phyloP scores from a whole-genome alignment of 2,888 invertebrate species.

The Hirtodrosophila histrioides region DNA sequence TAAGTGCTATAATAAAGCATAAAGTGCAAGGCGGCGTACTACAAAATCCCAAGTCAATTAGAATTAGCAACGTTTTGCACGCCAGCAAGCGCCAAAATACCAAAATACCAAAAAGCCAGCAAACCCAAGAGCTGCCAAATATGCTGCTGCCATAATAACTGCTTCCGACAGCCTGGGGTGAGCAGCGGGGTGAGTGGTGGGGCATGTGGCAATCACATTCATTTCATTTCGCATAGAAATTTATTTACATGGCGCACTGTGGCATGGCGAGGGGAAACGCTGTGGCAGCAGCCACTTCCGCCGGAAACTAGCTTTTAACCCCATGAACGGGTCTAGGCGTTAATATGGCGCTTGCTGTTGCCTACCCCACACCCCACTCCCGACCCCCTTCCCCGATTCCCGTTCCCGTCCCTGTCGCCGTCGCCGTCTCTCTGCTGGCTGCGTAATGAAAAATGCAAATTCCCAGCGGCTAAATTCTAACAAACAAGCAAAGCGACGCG shows the following conservation, averaged over 20 bases:
- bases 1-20: slow-evolving; percentile 34
- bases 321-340: slow-evolving; percentile 76
- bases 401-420: not conserved
- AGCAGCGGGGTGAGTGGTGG: slow-evolving; percentile 22
- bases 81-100: slow-evolving; percentile 23
- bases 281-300: slow-evolving; percentile 79
- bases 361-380: not conserved
- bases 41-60: slow-evolving; percentile 70
- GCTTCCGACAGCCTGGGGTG: slow-evolving; percentile 59
- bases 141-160: slow-evolving; percentile 76
- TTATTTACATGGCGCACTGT: slow-evolving; percentile 67
- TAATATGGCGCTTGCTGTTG: slow-evolving; percentile 71
- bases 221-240: slow-evolving; percentile 80
- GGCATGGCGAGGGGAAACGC: slow-evolving; percentile 49
- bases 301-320: slow-evolving; percentile 81
- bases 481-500: slow-evolving; percentile 80
- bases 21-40: slow-evolving; percentile 54
- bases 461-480: slow-evolving; percentile 83
- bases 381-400: not conserved
- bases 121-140: slow-evolving; percentile 59
- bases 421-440: slow-evolving; percentile 47
- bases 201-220: slow-evolving; percentile 77
- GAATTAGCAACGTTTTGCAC: slow-evolving; percentile 50
- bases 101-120: slow-evolving; percentile 44
- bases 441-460: slow-evolving; percentile 83